Base-by-base conservation (phyloP, 2,888 invertebrate genomes). In the Ophioninae sp. region DNA sequence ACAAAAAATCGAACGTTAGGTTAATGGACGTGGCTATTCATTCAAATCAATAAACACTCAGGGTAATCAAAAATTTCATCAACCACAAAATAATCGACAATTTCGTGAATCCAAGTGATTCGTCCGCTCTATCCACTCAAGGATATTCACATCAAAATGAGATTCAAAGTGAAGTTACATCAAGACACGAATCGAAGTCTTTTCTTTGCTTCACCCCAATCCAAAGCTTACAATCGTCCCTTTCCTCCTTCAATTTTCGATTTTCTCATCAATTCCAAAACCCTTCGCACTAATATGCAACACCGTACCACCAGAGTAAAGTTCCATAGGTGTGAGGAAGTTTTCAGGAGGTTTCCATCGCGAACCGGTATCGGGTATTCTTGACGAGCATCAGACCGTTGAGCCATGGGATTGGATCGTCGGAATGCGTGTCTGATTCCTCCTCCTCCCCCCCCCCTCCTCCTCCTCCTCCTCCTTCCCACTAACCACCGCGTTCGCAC, bases 341-440 rank as follows among this genome's bases (percentile, higher is more conserved):
- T 74, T 61, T 61, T 61, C 23, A 37, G 56, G 50, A 41, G 44
- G 6, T 70, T 50, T 17, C n/a, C 37, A 39, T 20, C 21, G 69
- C 61, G 39, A 44, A 62, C 8, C 50, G 73, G 70, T 30, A 83
- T 81, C 78, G 73, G 86, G 87, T 88, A 88, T 88, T 89, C 86
- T 83, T 86, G 84, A 86, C 87, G 75, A 86, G 86, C 57, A 72
- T 72, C 70, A 21, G 83, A 69, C 37, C 81, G 83, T 67, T 75
- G 84, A 85, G 86, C 86, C 86, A 86, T 86, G 85, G 79, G 86
- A 89, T 88, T 87, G 87, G 87, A 87, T 89, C 85, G 86, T 87
- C 80, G 86, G 87, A 86, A 87, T 86, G 89, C 87, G 86, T 87
- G 89, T 87, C 87, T 86, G 87, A 89, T 87, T 87, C 82, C 79